phyloP scores from a whole-genome alignment of 2,113 vertebrate species.

The Corythornis madagascariensis region DNA sequence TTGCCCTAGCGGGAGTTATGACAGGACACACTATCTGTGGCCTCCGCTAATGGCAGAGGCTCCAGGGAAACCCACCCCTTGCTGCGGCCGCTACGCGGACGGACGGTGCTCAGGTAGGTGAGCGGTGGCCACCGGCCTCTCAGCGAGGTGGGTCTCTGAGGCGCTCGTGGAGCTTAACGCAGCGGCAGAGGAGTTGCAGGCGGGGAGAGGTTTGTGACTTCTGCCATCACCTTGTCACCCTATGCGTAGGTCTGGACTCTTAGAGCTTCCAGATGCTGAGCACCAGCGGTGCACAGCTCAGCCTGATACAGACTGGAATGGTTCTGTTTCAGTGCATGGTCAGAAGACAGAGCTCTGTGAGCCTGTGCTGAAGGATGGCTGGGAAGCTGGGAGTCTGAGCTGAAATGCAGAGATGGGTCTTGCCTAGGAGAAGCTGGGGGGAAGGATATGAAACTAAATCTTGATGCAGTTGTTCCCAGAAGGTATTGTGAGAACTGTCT shows the following conservation, averaged over 20 bases:
- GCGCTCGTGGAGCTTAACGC: too few relatives aligned
- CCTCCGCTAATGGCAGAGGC: conserved; percentile 66
- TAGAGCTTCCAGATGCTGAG: too few relatives aligned
- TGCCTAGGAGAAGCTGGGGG: not conserved
- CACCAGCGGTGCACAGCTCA: too few relatives aligned
- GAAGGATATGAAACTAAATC: not conserved
- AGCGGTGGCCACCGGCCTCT: not conserved
- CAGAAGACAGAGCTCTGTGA: not conserved
- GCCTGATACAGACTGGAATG: too few relatives aligned
- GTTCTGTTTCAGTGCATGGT: too few relatives aligned
- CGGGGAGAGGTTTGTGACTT: too few relatives aligned
- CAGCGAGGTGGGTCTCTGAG: conserved; percentile 4
- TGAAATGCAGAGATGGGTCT: not conserved
- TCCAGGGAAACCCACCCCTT: not conserved
- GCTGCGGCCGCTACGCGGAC: conserved; percentile 28
- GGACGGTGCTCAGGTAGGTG: conserved; percentile 62
- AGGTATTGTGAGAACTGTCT: not conserved
- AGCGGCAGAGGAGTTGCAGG: too few relatives aligned
- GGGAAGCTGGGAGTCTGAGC: too few relatives aligned
- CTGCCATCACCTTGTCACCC: too few relatives aligned
- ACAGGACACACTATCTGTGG: conserved; percentile 57
- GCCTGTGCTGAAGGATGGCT: too few relatives aligned
- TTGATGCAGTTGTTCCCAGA: not conserved
- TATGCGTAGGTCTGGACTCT: too few relatives aligned
- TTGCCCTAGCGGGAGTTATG: conserved; percentile 52